Evolutionary conservation across 1,140 invertebrate species (phyloP), one percentile per base, ranked within the genome.

Genomic region (Potamilus streckersoni): DNA sequence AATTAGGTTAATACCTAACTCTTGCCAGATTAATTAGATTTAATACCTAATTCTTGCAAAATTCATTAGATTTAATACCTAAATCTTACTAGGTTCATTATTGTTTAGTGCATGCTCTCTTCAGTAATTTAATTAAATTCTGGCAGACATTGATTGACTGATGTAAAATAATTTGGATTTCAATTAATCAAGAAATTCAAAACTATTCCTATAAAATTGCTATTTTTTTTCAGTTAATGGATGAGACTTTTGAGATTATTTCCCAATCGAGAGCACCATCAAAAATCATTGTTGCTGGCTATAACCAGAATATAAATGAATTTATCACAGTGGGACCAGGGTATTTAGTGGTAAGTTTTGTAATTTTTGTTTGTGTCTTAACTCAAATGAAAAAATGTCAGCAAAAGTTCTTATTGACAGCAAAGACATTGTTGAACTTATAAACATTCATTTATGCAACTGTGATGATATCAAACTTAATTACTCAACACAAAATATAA

Each of bases 241-340:
- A 78, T 73, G 71, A 66, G 49, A 78, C 82, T 2, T 87, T 89
- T 82, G 85, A 86, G 65, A 84, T 89, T n/a, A 78, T 80, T 55
- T 88, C 87, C 11, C 83, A 86, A 66, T 80, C 84, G 6, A 80
- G 77, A 73, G 80, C 84, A 56, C 82, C 83, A 15, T 80, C 79
- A 38, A 77, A 75, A 2, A 85, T 89, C 16, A 70, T 81, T 17
- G 59, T 84, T 55, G 82, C 79, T 23, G 75, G 71, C 16, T 88
- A 88, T 71, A 89, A 89, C 75, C 71, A 83, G 63, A 85, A 84
- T 69, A 86, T 81, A 14, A 80, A 80, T 58, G 88, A 89, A 72
- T 81, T 88, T 27, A 76, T 89, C 58, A 85, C 85, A 59, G 79
- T 85, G 56, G 86, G 87, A 64, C 80, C 80, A 23, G 82, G 86